These are phyloP conservation scores for Baronia brevicornis DNA, from an alignment of 2,888 invertebrate genomes.

Conservation along the genomic window DNA sequence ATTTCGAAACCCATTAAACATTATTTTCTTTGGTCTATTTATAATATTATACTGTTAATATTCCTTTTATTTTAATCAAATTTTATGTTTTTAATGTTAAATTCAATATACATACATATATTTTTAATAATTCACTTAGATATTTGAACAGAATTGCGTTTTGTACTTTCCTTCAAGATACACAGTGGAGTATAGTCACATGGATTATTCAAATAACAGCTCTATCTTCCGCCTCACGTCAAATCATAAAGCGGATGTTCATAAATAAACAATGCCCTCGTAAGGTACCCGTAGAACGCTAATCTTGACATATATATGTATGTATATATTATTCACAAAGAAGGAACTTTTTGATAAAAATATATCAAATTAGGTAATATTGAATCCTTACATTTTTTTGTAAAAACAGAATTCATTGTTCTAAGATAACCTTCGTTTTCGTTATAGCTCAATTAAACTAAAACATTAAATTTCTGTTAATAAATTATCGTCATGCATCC, in stretches of 20 bases:
- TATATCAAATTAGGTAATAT: too few species aligned
- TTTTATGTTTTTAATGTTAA: background rate
- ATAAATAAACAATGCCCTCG: conserved; percentile 30
- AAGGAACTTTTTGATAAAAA: too few species aligned
- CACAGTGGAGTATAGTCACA: conserved; percentile 32
- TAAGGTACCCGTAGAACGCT: conserved; percentile 17
- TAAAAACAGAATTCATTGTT: too few species aligned
- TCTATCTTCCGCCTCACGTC: conserved; percentile 33
- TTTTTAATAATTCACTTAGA: background rate
- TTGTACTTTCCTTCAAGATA: conserved; percentile 21
- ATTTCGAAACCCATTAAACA: too few species aligned
- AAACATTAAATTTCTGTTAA: too few species aligned
- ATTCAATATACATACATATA: background rate
- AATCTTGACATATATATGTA: conserved; percentile 17
- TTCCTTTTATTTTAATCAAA: background rate
- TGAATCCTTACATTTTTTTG: too few species aligned
- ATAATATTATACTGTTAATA: too few species aligned
- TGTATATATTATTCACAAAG: too few species aligned
- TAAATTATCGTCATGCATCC: too few species aligned
- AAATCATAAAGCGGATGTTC: conserved; percentile 39
- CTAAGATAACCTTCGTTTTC: too few species aligned
- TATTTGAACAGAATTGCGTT: background rate
- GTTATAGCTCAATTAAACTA: too few species aligned
- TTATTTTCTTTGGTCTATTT: too few species aligned
- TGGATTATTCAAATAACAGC: conserved; percentile 47